Evolutionary conservation across 2,888 invertebrate species (phyloP), one percentile per base, ranked within the genome.

Genomic region (Hedya salicella): DNA sequence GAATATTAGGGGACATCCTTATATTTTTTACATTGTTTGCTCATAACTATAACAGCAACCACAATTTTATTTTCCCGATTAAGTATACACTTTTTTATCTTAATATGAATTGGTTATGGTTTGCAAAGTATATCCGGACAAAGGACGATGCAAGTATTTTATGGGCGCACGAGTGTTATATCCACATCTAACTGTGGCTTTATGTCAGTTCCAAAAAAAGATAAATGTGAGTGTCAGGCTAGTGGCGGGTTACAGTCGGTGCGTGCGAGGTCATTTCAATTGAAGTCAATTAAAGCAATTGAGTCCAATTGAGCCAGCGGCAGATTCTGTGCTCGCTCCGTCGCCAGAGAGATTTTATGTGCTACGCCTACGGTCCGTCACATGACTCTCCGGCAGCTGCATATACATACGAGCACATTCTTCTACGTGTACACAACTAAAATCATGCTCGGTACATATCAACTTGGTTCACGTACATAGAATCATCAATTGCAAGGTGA

Each of bases 231-330:
- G 88, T 91, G 91, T 90, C 89, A 87, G 82, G 83, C 88, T 89
- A 89, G 90, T 79, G 88, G 83, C 86, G 89, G 88, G 62, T 44
- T 67, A 65, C 87, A 87, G 89, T 83, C 90, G 82, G 87, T 57
- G 57, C 85, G 86, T 85, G 85, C 89, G 92, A 91, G 91, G 92
- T 91, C 91, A 89, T 91, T 87, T 87, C 91, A 92, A 92, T 92
- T 91, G 91, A 91, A 91, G 75, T 82, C 87, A 87, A 91, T 92
- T 91, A 89, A 90, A 90, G 79, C 91, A 92, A 92, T 92, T 92
- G 91, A 82, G 82, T 83, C 76, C 91, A 92, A 92, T 92, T 92
- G 91, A 91, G 82, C 84, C 82, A 75, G 87, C 90, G 88, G 91
- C 88, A 91, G 92, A 92, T 91, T 92, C 91, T 88, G 84, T 89